phyloP scores from a whole-genome alignment of 1,140 invertebrate genomes.

The Leptoteleia sp. region DNA sequence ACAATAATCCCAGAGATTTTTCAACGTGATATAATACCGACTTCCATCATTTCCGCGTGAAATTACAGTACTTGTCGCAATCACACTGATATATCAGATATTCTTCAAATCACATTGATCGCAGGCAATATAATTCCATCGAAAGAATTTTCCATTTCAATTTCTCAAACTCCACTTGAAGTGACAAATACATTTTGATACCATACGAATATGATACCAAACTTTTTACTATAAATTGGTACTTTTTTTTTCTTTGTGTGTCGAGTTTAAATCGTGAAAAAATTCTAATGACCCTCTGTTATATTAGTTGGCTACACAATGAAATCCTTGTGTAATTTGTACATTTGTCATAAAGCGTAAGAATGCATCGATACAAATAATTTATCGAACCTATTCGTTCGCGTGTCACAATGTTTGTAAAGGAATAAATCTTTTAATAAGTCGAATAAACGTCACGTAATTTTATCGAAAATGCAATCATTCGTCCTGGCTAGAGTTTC shows the following conservation, averaged over 20 bases:
- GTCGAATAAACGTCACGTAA: slow-evolving; percentile 35
- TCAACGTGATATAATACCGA: slow-evolving; percentile 7
- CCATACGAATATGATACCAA: no score
- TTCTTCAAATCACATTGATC: no score
- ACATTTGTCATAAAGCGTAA: slow-evolving; percentile 12
- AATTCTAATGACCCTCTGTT: background rate
- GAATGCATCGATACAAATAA: background rate
- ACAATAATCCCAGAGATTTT: slow-evolving; percentile 21
- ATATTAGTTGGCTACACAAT: background rate
- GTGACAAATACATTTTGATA: no score
- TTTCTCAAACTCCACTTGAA: no score
- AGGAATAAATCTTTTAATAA: slow-evolving; percentile 47
- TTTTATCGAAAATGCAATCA: slow-evolving; percentile 44
- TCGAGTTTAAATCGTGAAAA: slow-evolving; percentile 1
- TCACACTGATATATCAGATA: no score
- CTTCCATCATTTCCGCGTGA: slow-evolving; percentile 8
- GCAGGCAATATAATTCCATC: no score
- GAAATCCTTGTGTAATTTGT: slow-evolving; percentile 1
- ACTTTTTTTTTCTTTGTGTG: slow-evolving; percentile 1
- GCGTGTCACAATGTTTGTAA: slow-evolving; percentile 29
- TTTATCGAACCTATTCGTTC: slow-evolving; percentile 28
- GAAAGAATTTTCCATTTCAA: background rate
- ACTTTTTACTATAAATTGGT: no score
- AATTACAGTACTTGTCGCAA: slow-evolving; percentile 5
- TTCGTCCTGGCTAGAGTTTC: slow-evolving; percentile 27